phyloP scores from a whole-genome alignment of 92 coral and sea anemone genomes.

The Epizoanthus scotinus region DNA sequence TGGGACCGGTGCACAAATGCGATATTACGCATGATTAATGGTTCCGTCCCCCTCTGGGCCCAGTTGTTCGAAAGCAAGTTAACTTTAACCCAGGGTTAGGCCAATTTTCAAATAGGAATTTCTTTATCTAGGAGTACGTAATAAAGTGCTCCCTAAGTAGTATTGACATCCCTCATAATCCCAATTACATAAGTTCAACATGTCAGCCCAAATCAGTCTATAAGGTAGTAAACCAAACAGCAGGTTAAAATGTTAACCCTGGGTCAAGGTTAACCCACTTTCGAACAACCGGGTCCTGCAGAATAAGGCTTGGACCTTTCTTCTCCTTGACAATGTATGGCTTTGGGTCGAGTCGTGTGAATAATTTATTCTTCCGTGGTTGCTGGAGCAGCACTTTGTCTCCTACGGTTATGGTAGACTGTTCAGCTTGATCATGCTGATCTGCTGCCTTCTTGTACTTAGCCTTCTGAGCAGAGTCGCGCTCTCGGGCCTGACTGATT shows the following conservation, averaged over 20 bases:
- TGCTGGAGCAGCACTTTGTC: constrained; percentile 51
- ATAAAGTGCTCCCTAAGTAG: too few species aligned
- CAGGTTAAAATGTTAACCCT: too few species aligned
- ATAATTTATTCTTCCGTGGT: constrained; percentile 31
- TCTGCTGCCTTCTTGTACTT: constrained; percentile 1
- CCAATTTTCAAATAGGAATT: too few species aligned
- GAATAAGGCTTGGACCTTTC: constrained; percentile 40
- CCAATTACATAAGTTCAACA: too few species aligned
- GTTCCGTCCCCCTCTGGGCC: constrained; percentile 17
- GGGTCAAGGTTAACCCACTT: too few species aligned
- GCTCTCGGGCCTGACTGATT: constrained; percentile 5
- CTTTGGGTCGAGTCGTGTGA: constrained; percentile 31
- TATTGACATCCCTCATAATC: too few species aligned
- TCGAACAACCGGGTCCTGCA: too few species aligned
- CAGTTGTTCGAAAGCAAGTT: too few species aligned
- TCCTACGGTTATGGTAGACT: constrained; percentile 21
- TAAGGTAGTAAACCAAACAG: too few species aligned
- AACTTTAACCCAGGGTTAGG: too few species aligned
- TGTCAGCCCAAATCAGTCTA: too few species aligned
- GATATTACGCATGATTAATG: constrained; percentile 28
- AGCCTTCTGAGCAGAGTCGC: not conserved
- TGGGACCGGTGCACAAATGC: constrained; percentile 42
- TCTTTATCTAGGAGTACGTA: too few species aligned
- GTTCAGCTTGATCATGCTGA: constrained; percentile 20
- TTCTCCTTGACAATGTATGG: constrained; percentile 43